These are phyloP conservation scores for Penaeus vannamei DNA, from an alignment of 1,140 invertebrate genomes.

Conservation along the genomic window DNA sequence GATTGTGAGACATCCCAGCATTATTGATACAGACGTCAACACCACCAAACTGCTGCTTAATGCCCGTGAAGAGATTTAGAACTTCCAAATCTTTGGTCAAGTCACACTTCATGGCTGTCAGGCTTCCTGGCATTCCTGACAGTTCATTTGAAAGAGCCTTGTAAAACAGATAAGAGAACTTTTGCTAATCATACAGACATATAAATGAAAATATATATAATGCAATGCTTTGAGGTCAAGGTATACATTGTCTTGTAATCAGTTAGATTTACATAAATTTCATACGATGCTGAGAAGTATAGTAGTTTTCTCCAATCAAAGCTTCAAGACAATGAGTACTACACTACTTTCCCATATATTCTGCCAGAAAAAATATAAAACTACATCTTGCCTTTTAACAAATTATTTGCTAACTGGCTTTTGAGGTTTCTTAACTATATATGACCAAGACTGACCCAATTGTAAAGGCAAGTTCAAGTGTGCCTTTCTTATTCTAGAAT, in stretches of 20 bases:
- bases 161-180: background rate
- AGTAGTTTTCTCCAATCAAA: too few species aligned
- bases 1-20: constrained; percentile 70
- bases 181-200: background rate
- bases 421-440: too few species aligned
- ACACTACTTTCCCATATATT: too few species aligned
- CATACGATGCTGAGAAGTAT: too few species aligned
- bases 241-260: too few species aligned
- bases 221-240: background rate
- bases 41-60: constrained; percentile 68
- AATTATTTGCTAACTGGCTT: too few species aligned
- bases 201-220: background rate
- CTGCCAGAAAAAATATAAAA: too few species aligned
- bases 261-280: too few species aligned
- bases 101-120: constrained; percentile 71
- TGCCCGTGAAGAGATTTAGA: constrained; percentile 70
- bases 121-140: background rate
- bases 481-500: background rate
- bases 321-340: too few species aligned
- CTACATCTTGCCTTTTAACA: too few species aligned
- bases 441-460: too few species aligned
- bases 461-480: background rate
- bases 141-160: constrained; percentile 46
- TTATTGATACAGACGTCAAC: constrained; percentile 72
- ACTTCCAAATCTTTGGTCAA: constrained; percentile 71